These are phyloP conservation scores for Mnemiopsis leidyi DNA, from an alignment of 37 sponge, comb jelly and placozoan genomes.

Conservation along the genomic window DNA sequence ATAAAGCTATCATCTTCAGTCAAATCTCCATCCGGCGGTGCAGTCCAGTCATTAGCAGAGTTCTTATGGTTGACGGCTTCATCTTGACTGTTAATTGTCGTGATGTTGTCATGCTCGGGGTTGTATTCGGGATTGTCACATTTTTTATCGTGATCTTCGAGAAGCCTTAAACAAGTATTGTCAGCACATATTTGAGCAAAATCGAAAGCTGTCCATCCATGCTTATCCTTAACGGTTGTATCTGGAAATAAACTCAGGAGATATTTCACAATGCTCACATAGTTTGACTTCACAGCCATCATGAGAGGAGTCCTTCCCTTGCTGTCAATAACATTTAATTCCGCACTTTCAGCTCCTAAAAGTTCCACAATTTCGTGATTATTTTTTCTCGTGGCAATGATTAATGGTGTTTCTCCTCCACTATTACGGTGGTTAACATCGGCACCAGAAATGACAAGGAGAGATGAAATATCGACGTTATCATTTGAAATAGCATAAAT, in stretches of 20 bases:
- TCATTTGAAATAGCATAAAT: background rate
- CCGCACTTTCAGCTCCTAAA: constrained; percentile 20
- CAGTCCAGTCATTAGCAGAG: constrained; percentile 62
- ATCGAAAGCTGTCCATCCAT: constrained; percentile 57
- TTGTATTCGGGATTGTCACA: constrained; percentile 56
- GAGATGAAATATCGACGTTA: constrained; percentile 13
- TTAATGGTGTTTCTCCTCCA: constrained; percentile 41
- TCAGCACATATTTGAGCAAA: constrained; percentile 58
- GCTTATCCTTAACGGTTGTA: constrained; percentile 13
- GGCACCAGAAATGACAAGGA: background rate
- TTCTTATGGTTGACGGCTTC: constrained; percentile 47
- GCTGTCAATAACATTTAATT: background rate
- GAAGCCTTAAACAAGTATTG: constrained; percentile 60
- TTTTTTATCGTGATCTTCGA: constrained; percentile 53
- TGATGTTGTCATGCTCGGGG: constrained; percentile 58
- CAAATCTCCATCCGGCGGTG: constrained; percentile 54
- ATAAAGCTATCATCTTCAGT: constrained; percentile 60
- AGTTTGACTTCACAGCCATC: constrained; percentile 27
- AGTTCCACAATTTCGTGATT: constrained; percentile 29
- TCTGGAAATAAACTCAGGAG: constrained; percentile 43
- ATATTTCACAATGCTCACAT: constrained; percentile 45
- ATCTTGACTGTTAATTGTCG: constrained; percentile 51
- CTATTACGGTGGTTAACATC: constrained; percentile 5
- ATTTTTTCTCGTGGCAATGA: constrained; percentile 6
- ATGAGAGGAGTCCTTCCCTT: constrained; percentile 46